Evolutionary conservation across 2,797 vertebrate genomes (phyloP), one percentile per base, ranked within the genome.

Genomic region (Alauda arvensis): DNA sequence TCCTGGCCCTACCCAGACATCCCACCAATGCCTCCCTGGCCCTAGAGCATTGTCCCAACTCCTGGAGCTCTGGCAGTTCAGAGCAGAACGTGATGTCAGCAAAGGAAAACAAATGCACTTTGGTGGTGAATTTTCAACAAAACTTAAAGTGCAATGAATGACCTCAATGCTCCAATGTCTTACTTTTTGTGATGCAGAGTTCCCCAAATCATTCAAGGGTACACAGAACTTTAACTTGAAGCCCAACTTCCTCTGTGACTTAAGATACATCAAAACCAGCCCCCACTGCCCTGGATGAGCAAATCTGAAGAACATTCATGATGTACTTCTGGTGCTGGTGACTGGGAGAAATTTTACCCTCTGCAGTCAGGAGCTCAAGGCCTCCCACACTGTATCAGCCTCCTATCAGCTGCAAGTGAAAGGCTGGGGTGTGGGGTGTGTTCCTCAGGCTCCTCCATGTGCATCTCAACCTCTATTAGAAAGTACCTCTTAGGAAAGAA

Each of bases 261-360:
- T 9, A 28, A 77, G 33, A 65, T 17, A 39, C 20, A 28, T n/a
- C n/a, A 48, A 79, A 74, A 19, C 18, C 14, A 23, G 49, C 10
- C 8, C 4, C 2, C 8, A 8, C 23, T 4, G 14, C 25, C 31
- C 43, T 0, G 7, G 18, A 13, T 0, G n/a, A 33, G 46, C 29
- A 40, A 48, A 49, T 14, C 56, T 55, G 17, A 49, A 34, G 34
- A 60, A 26, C 26, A 15, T 9, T 26, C n/a, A 26, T 14, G 43
- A 12, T 55, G 26, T 3, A 9, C 9, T 39, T 20, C 6, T 0
- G 7, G 24, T 24, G 11, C 26, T 33, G 6, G 1, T 3, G 33
- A 70, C n/a, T 6, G 40, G 55, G 34, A 55, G 34, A 65, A 77
- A 71, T 23, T 29, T 42, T 40, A 0, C 46, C 53, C 25, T 42